Percentiles rank a stretch among this genome's conserved stretches.
Conservation (phyloP, 2,113 vertebrate genomes). For the Eubucco bourcierii region DNA sequence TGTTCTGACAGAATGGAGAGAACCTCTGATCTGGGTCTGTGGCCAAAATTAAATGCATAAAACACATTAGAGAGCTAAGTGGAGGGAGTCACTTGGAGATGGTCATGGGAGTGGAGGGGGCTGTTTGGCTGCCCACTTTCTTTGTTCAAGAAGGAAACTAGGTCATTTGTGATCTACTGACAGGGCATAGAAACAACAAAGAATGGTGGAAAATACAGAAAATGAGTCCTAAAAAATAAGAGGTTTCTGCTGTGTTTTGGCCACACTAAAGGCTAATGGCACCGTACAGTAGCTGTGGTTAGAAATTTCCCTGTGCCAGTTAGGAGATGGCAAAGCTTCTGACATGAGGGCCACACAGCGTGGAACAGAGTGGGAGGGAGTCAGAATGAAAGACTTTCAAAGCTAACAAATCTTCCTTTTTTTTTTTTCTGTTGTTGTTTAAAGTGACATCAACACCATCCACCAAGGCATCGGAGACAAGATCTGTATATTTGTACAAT, state of each 20-base stretch:
- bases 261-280: not conserved
- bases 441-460: conserved; percentile 81
- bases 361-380: not conserved
- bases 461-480: conserved; percentile 78
- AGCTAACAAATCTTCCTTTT: conserved; percentile 3
- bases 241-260: not conserved
- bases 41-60: not conserved
- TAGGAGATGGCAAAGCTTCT: conserved; percentile 6
- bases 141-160: not conserved
- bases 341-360: not conserved
- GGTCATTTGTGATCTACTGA: not conserved
- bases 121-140: not conserved
- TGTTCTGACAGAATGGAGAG: not conserved
- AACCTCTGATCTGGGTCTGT: not conserved
- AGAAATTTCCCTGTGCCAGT: not conserved
- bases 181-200: not conserved
- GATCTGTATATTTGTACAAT: conserved; percentile 73
- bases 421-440: not conserved
- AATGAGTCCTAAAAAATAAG: not conserved
- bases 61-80: not conserved
- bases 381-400: not conserved
- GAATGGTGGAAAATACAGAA: not conserved
- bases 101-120: not conserved
- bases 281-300: not conserved
- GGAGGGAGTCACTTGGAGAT: not conserved